phyloP scores from a whole-genome alignment of 2,113 vertebrate genomes.

The Cephalopterus ornatus region DNA sequence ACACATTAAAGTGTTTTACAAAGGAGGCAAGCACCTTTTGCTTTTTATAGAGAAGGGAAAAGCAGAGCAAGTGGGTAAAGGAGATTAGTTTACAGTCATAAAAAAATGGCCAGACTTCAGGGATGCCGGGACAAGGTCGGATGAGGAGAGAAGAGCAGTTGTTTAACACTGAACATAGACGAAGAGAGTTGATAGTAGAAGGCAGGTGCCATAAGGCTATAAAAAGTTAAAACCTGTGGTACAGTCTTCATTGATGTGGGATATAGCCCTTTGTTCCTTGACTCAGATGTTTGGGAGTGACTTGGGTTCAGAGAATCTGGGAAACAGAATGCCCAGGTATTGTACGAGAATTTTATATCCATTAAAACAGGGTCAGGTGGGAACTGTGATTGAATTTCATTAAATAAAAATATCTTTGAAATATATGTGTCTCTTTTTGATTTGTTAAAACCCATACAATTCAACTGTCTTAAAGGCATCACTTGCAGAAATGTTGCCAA shows the following conservation, averaged over 20 bases:
- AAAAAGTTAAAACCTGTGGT: background rate
- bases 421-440: background rate
- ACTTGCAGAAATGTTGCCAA: background rate
- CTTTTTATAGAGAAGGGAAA: background rate
- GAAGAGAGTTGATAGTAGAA: background rate
- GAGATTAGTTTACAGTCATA: background rate
- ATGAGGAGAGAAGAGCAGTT: background rate
- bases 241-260: background rate
- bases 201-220: background rate
- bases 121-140: background rate
- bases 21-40: background rate
- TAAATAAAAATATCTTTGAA: background rate
- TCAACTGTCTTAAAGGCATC: background rate
- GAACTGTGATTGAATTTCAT: background rate
- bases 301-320: background rate
- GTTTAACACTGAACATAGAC: background rate
- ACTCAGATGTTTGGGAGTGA: background rate
- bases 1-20: accelerated
- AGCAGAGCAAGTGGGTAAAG: background rate
- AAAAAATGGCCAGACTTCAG: background rate
- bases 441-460: background rate
- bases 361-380: background rate
- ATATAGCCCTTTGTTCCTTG: background rate
- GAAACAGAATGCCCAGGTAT: background rate
- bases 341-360: background rate